Evolutionary conservation across 2,888 invertebrate species (phyloP), one percentile per base, ranked within the genome.

Genomic region (Watsonalla cultraria): DNA sequence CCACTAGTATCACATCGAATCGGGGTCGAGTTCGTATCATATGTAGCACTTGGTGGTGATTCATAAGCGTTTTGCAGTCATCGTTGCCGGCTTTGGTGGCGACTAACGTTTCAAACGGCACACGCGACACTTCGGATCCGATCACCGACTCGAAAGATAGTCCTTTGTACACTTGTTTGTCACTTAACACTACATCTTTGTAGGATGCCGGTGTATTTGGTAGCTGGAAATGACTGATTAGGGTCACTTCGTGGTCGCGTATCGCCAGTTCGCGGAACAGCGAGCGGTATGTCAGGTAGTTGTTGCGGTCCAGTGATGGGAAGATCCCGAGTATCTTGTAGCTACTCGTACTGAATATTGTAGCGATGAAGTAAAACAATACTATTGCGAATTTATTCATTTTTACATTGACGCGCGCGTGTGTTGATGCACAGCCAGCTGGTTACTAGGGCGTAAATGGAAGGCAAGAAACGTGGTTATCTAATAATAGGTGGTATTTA

Each of bases 1-100:
- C 96, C 60, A 93, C 91, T 33, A 96, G 70, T 45, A 96, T 92
- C 7, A 96, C 82, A 75, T 96, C 96, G 75, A 92, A 95, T 53
- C 88, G 90, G 58, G 91, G 87, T 60, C 76, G 83, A 72, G 74
- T 92, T 56, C 62, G 82, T 74, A 76, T 90, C 82, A 91, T 85
- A n/a, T 93, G 91, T 47, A 88, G 71, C 64, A 92, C 90, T 52
- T 92, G 86, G 50, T 92, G 84, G 59, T 93, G 77, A 48, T 84
- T 84, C 68, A 93, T 84, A 54, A 92, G 70, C 51, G 76, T 81
- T 68, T 87, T 89, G 70, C 91, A 91, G 64, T 90, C 89, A 48
- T 90, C 89, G 71, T 90, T 90, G 34, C 91, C 91, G 51, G 81
- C 76, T 80, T 91, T 91, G 47, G 89, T 89, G 42, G 84, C 82